Percentiles rank a stretch among this genome's conserved stretches.
Conservation (phyloP, 2,113 vertebrate species). For the Tetrao urogallus region DNA sequence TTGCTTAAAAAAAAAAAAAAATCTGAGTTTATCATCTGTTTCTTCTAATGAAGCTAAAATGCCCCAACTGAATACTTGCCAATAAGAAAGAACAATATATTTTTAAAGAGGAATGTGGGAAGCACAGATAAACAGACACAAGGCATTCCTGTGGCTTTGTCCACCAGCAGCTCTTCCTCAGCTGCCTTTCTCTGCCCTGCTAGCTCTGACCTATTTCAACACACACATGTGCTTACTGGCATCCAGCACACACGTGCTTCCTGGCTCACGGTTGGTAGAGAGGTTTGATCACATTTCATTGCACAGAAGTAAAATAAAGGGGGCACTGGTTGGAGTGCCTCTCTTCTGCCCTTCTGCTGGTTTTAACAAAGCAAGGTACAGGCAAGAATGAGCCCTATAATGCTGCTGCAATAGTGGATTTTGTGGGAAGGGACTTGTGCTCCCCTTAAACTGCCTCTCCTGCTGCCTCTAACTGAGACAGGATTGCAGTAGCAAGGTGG, state of each 20-base stretch:
- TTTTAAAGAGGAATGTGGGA: neutral
- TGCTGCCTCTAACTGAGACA: neutral
- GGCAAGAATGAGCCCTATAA: neutral
- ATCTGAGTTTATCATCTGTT: neutral
- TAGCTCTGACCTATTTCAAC: neutral
- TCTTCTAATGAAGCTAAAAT: neutral
- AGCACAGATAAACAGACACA: neutral
- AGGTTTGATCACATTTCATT: neutral
- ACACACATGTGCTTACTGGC: fast-evolving
- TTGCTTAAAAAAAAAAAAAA: neutral
- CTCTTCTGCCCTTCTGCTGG: neutral
- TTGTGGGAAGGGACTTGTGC: neutral
- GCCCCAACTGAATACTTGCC: neutral
- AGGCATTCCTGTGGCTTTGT: neutral
- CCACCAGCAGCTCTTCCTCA: neutral
- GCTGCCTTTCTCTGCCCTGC: neutral
- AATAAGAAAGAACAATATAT: neutral
- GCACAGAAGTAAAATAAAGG: neutral
- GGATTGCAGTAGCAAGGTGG: neutral
- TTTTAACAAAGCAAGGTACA: neutral
- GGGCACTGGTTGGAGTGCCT: neutral
- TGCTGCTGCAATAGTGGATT: neutral
- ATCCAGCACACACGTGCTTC: neutral
- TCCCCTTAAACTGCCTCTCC: neutral
- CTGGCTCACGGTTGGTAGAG: neutral